Base-by-base conservation (phyloP, 2,888 invertebrate species). In the Hyposoter dolosus region DNA sequence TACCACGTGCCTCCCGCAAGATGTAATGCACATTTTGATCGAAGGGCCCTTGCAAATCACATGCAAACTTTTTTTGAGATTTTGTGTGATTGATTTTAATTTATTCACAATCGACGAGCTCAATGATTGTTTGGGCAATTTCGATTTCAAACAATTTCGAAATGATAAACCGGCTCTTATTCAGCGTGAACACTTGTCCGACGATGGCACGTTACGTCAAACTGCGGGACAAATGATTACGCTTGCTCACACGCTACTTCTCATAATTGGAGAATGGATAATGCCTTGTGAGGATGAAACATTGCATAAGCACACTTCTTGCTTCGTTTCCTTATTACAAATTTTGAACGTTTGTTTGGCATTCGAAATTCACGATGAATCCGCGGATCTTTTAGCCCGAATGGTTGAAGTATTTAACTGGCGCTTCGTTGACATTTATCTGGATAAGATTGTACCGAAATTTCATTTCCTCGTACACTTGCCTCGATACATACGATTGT, bases 111-210 rank as follows among this genome's bases (percentile, higher is more conserved):
- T 89, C 32, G 82, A 88, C 19, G 84, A 90, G 32, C 86, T 90
- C 0, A 90, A 91, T 82, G 71, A 87, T 23, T 56, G 79, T 45
- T 66, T 88, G 19, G 40, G 53, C 12, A 60, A 65, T 82, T 90
- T 91, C 66, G 78, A 89, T 83, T 90, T 88, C 45, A 78, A 82
- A 43, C 84, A 89, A 45, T 89, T 90, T 71, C 82, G 82, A 65
- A 83, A 56, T 15, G 89, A 90, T 78, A 88, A 89, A 82, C 90
- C 90, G 28, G 88, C 87, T 32, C 12, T 47, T 35, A 87, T 90
- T 56, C 43, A 77, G 66, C 56, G 28, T 60, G 71, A 85, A n/a
- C 79, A 87, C 43, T 65, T 88, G 6, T 63, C n/a, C 40, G 66
- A 47, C n/a, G 65, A 87, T 68, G 66, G 77, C 32, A 17, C 4